Evolutionary conservation across 2,113 vertebrate species (phyloP).

Genomic region (Probosciger aterrimus): DNA sequence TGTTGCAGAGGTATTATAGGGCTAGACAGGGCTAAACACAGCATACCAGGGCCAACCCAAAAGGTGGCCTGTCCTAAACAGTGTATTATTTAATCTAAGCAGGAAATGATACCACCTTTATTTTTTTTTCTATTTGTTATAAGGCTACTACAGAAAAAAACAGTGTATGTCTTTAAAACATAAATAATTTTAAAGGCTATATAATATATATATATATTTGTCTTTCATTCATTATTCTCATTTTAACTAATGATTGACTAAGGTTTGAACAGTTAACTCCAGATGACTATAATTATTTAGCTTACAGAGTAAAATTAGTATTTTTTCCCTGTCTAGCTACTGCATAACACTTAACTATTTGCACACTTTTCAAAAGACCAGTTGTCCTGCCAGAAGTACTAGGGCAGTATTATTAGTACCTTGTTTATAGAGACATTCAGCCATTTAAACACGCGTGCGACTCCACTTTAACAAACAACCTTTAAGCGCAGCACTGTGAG

Average conservation of each 20-base stretch:
- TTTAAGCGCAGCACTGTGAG: background rate
- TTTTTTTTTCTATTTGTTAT: background rate
- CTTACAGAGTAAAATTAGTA: background rate
- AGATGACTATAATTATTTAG: background rate
- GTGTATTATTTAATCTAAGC: background rate
- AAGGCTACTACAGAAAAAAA: background rate
- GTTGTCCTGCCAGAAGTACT: background rate
- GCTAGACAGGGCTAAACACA: background rate
- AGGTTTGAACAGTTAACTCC: background rate
- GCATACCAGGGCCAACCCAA: background rate
- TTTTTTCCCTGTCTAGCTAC: background rate
- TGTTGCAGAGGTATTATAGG: background rate
- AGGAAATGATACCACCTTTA: rapidly evolving
- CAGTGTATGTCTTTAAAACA: background rate
- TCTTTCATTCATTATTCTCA: background rate
- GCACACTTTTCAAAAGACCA: background rate
- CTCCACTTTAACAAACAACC: background rate
- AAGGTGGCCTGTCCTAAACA: background rate
- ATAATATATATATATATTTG: background rate
- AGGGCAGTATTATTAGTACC: background rate
- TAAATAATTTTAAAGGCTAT: background rate
- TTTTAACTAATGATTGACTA: background rate
- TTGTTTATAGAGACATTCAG: background rate
- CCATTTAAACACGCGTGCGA: background rate
- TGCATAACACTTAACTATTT: background rate